phyloP scores from a whole-genome alignment of 2,797 vertebrate genomes.

The Lagodon rhomboides region DNA sequence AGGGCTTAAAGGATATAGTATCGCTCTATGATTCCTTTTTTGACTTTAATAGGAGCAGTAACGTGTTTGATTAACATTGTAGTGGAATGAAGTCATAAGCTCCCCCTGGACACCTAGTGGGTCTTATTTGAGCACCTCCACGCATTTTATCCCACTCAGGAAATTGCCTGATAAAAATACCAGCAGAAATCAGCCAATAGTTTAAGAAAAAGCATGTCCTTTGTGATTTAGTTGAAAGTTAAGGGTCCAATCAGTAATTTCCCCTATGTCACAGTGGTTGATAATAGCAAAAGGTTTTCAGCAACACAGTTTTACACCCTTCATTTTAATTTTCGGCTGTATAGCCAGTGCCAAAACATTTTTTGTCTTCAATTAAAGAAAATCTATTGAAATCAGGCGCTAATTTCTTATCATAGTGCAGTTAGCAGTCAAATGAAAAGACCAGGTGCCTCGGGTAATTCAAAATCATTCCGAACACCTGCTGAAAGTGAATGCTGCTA shows the following conservation, averaged over 20 bases:
- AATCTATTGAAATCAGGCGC: slow-evolving; percentile 17
- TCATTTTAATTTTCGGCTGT: not conserved
- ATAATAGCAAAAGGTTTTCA: slow-evolving; percentile 5
- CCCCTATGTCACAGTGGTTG: slow-evolving; percentile 20
- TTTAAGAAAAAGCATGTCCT: slow-evolving; percentile 9
- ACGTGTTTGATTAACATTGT: slow-evolving; percentile 18
- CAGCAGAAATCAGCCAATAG: not conserved
- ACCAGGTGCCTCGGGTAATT: slow-evolving; percentile 11
- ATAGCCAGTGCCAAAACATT: slow-evolving; percentile 2
- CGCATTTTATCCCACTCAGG: slow-evolving; percentile 10
- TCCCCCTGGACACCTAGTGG: slow-evolving; percentile 3
- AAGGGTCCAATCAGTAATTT: slow-evolving; percentile 17
- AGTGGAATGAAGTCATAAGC: not conserved
- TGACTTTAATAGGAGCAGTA: slow-evolving; percentile 22
- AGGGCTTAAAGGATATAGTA: slow-evolving; percentile 9
- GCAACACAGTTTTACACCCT: slow-evolving; percentile 16
- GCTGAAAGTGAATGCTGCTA: slow-evolving; percentile 1
- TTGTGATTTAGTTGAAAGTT: slow-evolving; percentile 17
- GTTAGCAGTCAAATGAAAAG: slow-evolving; percentile 31
- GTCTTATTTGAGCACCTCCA: not conserved
- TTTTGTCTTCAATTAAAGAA: slow-evolving; percentile 1
- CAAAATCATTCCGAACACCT: slow-evolving; percentile 15
- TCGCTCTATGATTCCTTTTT: not conserved
- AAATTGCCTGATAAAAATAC: not conserved
- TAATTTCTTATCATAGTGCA: slow-evolving; percentile 19